Percentiles rank a stretch among this genome's conserved stretches.
Conservation (phyloP, 2,113 vertebrate species). For the Nycticorax nycticorax region DNA sequence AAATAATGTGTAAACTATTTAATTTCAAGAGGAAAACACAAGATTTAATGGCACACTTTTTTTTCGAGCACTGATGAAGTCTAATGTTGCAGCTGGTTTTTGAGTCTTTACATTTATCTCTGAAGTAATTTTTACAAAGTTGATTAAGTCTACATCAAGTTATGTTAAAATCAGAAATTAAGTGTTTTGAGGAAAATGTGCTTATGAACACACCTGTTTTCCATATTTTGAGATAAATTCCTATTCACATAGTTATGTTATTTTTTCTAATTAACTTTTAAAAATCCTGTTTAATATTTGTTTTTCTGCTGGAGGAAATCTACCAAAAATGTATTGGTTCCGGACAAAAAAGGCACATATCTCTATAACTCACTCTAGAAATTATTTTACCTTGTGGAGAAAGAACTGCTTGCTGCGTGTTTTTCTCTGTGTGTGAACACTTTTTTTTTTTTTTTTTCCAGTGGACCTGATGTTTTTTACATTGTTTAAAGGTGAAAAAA, state of each 20-base stretch:
- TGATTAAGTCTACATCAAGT: not conserved
- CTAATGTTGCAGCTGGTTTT: not conserved
- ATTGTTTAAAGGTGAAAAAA: not conserved
- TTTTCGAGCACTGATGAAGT: not conserved
- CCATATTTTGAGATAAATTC: not conserved
- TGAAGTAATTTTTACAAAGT: not conserved
- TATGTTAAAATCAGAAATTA: not conserved
- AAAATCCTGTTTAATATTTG: not conserved
- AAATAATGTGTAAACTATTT: not conserved
- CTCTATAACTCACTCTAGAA: not conserved
- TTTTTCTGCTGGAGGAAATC: not conserved
- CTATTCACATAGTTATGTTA: not conserved
- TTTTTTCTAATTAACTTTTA: not conserved
- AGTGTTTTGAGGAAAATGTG: not conserved
- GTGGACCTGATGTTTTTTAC: not conserved
- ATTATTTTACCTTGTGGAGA: not conserved
- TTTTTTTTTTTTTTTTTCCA: not conserved
- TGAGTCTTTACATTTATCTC: not conserved
- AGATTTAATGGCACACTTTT: not conserved
- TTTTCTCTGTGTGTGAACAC: not conserved
- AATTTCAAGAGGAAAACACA: not conserved
- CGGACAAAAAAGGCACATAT: not conserved
- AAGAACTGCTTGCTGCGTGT: not conserved
- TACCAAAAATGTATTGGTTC: not conserved
- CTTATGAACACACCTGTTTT: not conserved